Evolutionary conservation across 92 coral and sea anemone genomes (phyloP).

Genomic region (Bergia puertoricense): DNA sequence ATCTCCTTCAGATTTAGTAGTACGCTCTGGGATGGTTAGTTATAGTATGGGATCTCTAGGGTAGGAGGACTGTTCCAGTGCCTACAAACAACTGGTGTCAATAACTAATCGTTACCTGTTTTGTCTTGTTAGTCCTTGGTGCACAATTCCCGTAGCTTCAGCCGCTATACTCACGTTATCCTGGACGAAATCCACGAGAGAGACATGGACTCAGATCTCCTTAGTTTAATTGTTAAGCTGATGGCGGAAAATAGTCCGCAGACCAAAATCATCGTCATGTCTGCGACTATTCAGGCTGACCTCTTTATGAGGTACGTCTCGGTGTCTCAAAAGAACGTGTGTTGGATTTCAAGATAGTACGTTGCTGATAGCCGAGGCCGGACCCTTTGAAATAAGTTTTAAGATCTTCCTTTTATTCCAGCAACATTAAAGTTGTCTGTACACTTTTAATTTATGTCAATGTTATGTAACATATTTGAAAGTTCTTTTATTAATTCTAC

Average conservation of each 20-base stretch:
- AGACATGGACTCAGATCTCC: constrained; percentile 37
- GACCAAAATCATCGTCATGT: constrained; percentile 34
- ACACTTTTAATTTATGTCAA: too few species aligned
- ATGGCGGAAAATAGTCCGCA: constrained; percentile 11
- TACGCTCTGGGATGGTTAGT: not conserved
- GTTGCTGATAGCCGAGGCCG: too few species aligned
- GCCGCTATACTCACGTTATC: constrained; percentile 22
- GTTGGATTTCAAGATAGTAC: not conserved
- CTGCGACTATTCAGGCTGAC: constrained; percentile 42
- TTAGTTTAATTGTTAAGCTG: constrained; percentile 18
- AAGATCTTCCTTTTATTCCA: too few species aligned
- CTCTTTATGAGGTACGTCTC: constrained; percentile 24
- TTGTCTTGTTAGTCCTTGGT: constrained; percentile 20
- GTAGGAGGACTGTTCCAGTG: not conserved
- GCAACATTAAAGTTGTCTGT: too few species aligned
- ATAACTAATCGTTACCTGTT: not conserved
- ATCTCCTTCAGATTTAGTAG: not conserved
- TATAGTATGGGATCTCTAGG: not conserved
- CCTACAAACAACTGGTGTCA: not conserved
- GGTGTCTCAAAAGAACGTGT: not conserved
- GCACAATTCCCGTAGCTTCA: constrained; percentile 5
- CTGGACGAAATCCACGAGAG: constrained; percentile 42
- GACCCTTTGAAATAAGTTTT: too few species aligned
- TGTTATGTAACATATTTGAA: not conserved
- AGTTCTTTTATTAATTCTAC: not conserved